These are phyloP conservation scores for Clarias batrachus DNA, from an alignment of 2,113 vertebrate genomes.

Conservation along the genomic window DNA sequence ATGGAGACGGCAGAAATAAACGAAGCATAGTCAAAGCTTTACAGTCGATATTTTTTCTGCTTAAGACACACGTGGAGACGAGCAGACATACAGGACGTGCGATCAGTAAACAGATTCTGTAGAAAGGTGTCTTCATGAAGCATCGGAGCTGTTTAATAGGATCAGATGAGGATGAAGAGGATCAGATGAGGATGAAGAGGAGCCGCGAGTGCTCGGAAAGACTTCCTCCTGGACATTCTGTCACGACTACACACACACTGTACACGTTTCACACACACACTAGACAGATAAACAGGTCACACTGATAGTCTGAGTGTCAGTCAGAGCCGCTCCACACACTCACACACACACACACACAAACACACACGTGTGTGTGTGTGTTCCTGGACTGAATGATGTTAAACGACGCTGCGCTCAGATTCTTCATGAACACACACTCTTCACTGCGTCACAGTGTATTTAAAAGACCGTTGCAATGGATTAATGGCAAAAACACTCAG, in stretches of 20 bases:
- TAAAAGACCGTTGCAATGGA: background rate
- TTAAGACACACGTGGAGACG: background rate
- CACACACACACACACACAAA: background rate
- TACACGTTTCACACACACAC: background rate
- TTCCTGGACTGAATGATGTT: background rate
- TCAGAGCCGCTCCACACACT: background rate
- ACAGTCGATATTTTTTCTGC: background rate
- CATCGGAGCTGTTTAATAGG: background rate
- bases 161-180: background rate
- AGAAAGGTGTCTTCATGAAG: background rate
- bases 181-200: background rate
- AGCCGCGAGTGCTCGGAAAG: background rate
- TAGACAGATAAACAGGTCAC: background rate
- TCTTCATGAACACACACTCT: background rate
- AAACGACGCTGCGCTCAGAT: background rate
- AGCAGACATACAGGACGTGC: background rate
- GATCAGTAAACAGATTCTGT: background rate
- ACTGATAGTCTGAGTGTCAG: background rate
- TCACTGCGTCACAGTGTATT: background rate
- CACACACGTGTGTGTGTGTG: background rate
- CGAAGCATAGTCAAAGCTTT: background rate
- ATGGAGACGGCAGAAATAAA: conserved; percentile 4
- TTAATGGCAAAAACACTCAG: background rate
- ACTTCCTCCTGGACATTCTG: background rate
- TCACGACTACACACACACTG: background rate